Conservation (phyloP, 1,140 invertebrate species). For the Grapholita molesta region DNA sequence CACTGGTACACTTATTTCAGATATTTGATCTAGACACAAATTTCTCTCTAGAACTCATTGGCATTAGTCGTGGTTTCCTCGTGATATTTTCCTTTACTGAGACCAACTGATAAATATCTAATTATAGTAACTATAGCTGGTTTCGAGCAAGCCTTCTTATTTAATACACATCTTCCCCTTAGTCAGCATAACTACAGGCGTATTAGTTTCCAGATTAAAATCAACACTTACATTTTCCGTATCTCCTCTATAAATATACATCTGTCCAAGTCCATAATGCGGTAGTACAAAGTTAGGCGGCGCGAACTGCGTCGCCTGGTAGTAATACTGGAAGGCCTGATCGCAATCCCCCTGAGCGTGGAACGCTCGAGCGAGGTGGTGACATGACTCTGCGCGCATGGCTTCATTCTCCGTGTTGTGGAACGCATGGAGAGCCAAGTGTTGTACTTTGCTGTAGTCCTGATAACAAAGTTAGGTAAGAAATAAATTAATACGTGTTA, state of each 20-base stretch:
- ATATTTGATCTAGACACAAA: no score
- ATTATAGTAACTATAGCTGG: no score
- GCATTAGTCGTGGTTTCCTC: no score
- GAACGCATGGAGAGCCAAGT: slow-evolving; percentile 97
- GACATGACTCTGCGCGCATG: slow-evolving; percentile 99
- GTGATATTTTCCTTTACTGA: no score
- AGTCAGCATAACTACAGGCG: no score
- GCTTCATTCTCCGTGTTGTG: slow-evolving; percentile 99
- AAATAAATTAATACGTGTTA: no score
- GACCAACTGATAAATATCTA: no score
- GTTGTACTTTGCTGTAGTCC: slow-evolving; percentile 97
- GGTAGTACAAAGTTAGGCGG: slow-evolving; percentile 96
- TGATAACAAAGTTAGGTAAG: slow-evolving; percentile 49
- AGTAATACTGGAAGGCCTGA: slow-evolving; percentile 99
- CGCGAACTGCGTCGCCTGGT: slow-evolving; percentile 99
- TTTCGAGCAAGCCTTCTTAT: no score
- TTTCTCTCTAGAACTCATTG: no score
- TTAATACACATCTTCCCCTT: no score
- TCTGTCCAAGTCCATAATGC: slow-evolving; percentile 98
- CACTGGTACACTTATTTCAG: no score
- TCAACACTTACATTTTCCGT: slow-evolving; percentile 96
- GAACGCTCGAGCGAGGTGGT: slow-evolving; percentile 97
- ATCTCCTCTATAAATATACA: slow-evolving; percentile 99
- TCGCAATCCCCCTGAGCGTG: slow-evolving; percentile 98
- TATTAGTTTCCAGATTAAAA: no score